Percentiles rank a stretch among this genome's conserved stretches.
Evolutionary conservation across 2,888 invertebrate genomes (phyloP).

Genomic region (Watsonalla cultraria): DNA sequence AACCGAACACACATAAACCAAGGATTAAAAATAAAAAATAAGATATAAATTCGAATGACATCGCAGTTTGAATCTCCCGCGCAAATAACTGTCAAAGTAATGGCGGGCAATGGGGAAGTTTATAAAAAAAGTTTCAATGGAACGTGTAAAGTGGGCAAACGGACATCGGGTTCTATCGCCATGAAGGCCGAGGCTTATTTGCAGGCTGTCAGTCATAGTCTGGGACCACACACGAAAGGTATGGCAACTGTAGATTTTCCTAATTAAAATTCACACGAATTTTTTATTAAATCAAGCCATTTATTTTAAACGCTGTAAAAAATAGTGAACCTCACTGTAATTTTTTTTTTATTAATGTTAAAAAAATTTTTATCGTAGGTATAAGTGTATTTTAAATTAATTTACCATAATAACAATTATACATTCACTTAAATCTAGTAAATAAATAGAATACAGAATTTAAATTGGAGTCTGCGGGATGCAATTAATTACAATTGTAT

Average conservation of each 20-base stretch:
- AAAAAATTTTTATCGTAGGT: too few relatives aligned
- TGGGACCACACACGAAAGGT: slow-evolving; percentile 37
- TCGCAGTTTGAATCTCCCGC: slow-evolving; percentile 42
- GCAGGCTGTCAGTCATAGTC: slow-evolving; percentile 56
- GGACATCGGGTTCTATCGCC: slow-evolving; percentile 48
- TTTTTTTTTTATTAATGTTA: too few relatives aligned
- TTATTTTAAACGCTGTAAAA: too few relatives aligned
- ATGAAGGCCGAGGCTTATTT: slow-evolving; percentile 61
- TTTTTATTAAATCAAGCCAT: too few relatives aligned
- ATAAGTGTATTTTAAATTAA: too few relatives aligned
- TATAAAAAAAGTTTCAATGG: slow-evolving; percentile 51
- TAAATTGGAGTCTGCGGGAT: too few relatives aligned
- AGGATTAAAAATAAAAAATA: slow-evolving; percentile 1
- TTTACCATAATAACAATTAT: too few relatives aligned
- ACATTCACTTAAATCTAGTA: too few relatives aligned
- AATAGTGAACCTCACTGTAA: too few relatives aligned
- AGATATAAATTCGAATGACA: slow-evolving; percentile 35
- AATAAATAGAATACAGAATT: too few relatives aligned
- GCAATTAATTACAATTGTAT: background rate
- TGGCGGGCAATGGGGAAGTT: slow-evolving; percentile 51
- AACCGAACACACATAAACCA: slow-evolving; percentile 24
- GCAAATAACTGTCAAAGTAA: slow-evolving; percentile 49
- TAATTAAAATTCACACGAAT: too few relatives aligned
- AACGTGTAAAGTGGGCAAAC: slow-evolving; percentile 46
- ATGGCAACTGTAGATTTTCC: too few relatives aligned